Evolutionary conservation across 2,113 vertebrate species (phyloP), one percentile per base, ranked within the genome.

Genomic region (Delphinus delphis): DNA sequence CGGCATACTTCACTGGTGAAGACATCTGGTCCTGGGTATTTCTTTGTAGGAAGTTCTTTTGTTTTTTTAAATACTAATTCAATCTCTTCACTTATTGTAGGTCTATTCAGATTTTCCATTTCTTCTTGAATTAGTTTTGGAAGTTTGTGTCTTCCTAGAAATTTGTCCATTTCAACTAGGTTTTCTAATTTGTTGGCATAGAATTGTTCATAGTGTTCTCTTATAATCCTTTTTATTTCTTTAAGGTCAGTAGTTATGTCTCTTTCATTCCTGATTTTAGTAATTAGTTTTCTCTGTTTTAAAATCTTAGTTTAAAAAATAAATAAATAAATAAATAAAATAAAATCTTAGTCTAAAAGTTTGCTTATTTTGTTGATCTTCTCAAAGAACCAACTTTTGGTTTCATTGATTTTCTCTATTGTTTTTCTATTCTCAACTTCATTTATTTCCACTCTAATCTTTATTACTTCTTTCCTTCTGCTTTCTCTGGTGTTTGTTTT

Each of bases 221-320:
- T 96, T 90, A 79, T 53, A 88, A 85, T 74, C n/a, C 62, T 94
- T 94, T 88, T 58, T 81, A 85, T 92, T 84, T 92, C 70, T 74
- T 1, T 68, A 76, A 93, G 13, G 33, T 67, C 80, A 67, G 33
- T 73, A 84, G 36, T 74, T 92, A 76, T 74, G 12, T 65, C 6
- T 25, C 15, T 85, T 93, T 95, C 12, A 87, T 70, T 81, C 5
- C 21, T 85, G 44, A 58, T 92, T 87, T 85, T 95, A 93, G 44
- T 88, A 79, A 63, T 71, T 74, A 70, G 2, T 82, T 95, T 90
- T 81, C 38, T 94, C 60, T 44, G 44, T 83, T 67, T 76, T 41
- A 53, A 79, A 79, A 79, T 60, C 38, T 60, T 92, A 92, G 44
- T 71, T 53, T 90, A 86, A 73, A 86, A 41, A 41, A 41, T 6